Conservation (phyloP, 2,888 invertebrate species). For the Thymelicus sylvestris region DNA sequence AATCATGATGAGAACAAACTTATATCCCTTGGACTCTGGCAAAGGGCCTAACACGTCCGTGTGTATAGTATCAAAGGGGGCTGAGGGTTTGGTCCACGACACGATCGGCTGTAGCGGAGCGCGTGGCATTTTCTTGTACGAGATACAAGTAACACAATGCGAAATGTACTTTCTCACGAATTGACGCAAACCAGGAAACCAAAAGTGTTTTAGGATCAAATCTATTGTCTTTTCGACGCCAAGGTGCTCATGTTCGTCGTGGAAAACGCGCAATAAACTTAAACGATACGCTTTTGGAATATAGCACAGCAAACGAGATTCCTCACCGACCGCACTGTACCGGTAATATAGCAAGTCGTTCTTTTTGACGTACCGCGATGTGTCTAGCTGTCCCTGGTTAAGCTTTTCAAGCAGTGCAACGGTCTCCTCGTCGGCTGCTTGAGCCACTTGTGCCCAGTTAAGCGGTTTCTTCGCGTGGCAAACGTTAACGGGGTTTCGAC, state of each 20-base stretch:
- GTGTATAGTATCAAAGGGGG: not conserved
- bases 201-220: not conserved
- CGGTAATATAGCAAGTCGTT: constrained; percentile 32
- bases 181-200: not conserved
- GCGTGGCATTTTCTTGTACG: not conserved
- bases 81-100: constrained; percentile 1
- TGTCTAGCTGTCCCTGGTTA: constrained; percentile 37
- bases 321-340: not conserved
- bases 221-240: constrained; percentile 13
- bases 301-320: not conserved
- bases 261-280: constrained; percentile 11
- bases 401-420: constrained; percentile 42
- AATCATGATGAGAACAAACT: constrained; percentile 1
- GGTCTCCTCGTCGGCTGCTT: constrained; percentile 45
- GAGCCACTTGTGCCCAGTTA: constrained; percentile 36
- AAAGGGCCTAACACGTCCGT: not conserved
- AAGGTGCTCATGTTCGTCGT: constrained; percentile 13
- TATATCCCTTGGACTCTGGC: not conserved
- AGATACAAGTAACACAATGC: constrained; percentile 4
- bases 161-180: constrained; percentile 8
- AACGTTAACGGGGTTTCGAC: constrained; percentile 12
- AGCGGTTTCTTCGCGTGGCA: not conserved
- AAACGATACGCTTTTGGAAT: constrained; percentile 8
- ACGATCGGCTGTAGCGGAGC: not conserved
- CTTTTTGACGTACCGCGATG: constrained; percentile 32